These are phyloP conservation scores for Pterocles gutturalis DNA, from an alignment of 2,113 vertebrate genomes.

Conservation along the genomic window DNA sequence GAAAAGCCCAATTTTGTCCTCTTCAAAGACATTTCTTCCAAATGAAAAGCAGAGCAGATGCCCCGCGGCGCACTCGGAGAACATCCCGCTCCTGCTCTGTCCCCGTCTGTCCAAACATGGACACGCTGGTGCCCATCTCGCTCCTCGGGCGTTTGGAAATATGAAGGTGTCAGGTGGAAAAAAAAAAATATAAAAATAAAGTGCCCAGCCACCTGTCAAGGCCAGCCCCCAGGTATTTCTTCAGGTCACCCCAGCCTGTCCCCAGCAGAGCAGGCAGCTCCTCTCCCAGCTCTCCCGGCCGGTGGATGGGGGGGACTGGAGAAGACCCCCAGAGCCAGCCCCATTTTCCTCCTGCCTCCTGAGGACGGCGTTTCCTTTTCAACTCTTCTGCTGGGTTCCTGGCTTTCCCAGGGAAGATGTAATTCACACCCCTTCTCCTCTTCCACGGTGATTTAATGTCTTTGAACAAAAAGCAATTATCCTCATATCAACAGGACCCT, in stretches of 20 bases:
- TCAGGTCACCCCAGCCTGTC: not conserved
- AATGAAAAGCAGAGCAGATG: not conserved
- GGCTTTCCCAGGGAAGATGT: slow-evolving; percentile 2
- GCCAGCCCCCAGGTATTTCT: not conserved
- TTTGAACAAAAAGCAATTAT: slow-evolving; percentile 73
- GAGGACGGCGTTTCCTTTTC: not conserved
- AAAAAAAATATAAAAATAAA: not conserved
- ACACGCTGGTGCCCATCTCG: not conserved
- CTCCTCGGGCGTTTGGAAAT: not conserved
- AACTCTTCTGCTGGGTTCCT: slow-evolving; percentile 6
- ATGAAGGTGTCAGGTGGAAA: not conserved
- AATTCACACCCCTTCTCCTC: slow-evolving; percentile 45
- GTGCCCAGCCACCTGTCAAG: not conserved
- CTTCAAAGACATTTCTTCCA: not conserved
- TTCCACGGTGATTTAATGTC: slow-evolving; percentile 20
- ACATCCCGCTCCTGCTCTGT: not conserved
- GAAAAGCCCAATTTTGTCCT: not conserved
- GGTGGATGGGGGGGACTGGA: not conserved
- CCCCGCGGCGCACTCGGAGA: not conserved
- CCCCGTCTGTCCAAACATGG: not conserved
- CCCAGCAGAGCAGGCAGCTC: not conserved
- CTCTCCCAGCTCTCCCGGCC: fast-evolving
- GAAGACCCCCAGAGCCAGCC: not conserved
- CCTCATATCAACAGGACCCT: slow-evolving; percentile 51
- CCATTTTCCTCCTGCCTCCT: not conserved